phyloP scores from a whole-genome alignment of 2,797 vertebrate genomes.

The Glyptemys insculpta region DNA sequence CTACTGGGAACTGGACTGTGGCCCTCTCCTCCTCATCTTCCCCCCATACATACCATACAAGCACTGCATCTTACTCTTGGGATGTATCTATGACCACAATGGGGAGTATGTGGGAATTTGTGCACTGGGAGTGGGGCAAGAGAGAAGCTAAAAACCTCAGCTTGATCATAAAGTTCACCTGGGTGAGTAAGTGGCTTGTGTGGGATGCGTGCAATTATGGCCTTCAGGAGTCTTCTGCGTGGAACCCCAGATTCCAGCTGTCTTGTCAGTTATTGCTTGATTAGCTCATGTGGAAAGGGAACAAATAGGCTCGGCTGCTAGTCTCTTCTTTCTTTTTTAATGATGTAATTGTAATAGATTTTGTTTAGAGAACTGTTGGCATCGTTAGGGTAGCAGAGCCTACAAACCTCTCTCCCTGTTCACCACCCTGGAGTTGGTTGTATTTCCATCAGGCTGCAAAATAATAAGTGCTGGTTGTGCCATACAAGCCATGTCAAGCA shows the following conservation, averaged over 20 bases:
- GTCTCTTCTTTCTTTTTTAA: background rate
- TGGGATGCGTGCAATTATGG: background rate
- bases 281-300: background rate
- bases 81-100: background rate
- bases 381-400: no score
- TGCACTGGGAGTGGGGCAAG: background rate
- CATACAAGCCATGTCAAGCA: background rate
- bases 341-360: background rate
- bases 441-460: background rate
- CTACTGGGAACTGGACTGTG: background rate
- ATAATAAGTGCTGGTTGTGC: background rate
- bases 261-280: background rate
- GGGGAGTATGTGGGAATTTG: background rate
- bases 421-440: background rate
- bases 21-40: no score
- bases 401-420: no score
- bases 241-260: background rate
- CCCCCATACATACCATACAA: background rate
- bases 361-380: background rate
- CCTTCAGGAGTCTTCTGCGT: background rate
- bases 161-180: background rate
- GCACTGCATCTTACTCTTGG: background rate
- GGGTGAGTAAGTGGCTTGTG: background rate
- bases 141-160: background rate
- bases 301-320: background rate